These are phyloP conservation scores for Staurois parvus DNA, from an alignment of 2,797 vertebrate species.

Conservation along the genomic window DNA sequence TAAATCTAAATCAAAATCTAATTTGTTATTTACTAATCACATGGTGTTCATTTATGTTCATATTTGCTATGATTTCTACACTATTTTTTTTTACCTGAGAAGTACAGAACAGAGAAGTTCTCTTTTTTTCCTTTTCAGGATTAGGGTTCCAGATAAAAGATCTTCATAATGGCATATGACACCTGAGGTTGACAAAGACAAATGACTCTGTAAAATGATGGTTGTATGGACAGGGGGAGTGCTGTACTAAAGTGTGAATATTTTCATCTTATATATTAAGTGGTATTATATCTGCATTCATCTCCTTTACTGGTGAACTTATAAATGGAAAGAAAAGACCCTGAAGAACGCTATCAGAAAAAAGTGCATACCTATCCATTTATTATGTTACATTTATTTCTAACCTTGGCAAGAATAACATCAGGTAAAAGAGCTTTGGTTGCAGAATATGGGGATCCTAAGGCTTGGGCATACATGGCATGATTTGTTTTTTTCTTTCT, in stretches of 20 bases:
- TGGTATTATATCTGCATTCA: background rate
- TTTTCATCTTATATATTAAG: background rate
- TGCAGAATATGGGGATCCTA: no score
- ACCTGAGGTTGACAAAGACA: background rate
- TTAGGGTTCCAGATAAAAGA: background rate
- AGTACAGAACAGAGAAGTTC: background rate
- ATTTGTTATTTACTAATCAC: background rate
- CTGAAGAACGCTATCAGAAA: no score
- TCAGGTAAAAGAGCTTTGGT: no score
- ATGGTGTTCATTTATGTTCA: background rate
- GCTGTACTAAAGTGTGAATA: background rate
- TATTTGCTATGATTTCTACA: background rate
- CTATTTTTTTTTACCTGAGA: background rate
- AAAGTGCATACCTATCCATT: background rate
- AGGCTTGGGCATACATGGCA: no score
- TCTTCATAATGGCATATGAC: background rate
- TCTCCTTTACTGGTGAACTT: background rate
- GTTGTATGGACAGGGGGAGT: background rate
- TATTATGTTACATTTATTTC: background rate
- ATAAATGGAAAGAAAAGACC: background rate
- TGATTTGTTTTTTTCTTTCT: no score
- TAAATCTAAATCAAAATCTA: background rate
- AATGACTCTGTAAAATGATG: background rate
- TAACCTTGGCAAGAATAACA: background rate
- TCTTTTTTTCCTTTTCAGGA: background rate